Base-by-base conservation (phyloP, 2,797 vertebrate species). In the Epinephelus coioides region DNA sequence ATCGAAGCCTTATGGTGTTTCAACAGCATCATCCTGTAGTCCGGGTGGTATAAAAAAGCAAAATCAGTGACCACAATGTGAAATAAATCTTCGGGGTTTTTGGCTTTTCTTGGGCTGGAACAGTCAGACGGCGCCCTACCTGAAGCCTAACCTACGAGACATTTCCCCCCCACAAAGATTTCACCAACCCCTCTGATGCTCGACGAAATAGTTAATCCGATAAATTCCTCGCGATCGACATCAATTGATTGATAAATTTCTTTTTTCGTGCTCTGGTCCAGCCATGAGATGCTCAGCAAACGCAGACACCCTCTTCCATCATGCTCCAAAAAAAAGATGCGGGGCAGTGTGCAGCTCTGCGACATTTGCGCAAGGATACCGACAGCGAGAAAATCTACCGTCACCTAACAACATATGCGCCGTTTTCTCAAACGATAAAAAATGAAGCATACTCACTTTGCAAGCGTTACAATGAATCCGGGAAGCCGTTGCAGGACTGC, bases 401-500 rank as follows among this genome's bases (percentile, higher is more conserved):
- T 49, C 86, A 30, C 69, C 80, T 34, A 69, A 25, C 46, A 76
- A 81, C 80, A 68, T 7, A 70, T 53, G 62, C 73, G 71, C 55
- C 53, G 27, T 57, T 64, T 44, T 46, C 38, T 23, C 61, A 43
- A 71, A 81, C 78, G 62, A 73, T 62, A 18, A 64, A 6, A 84
- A 85, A 82, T 27, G 21, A 82, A 56, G 19, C 53, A 56, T 88
- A 95, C 95, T 95, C 94, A 96, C 95, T 89, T 83, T 84, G 70
- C 70, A 51, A 82, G 93, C 94, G 91, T 96, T 97, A 98, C 93
- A 94, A 88, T 83, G 95, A 96, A 94, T 95, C 96, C 95, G 90
- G 94, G 85, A 89, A 94, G 95, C 94, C 93, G 96, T 83, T 78
- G 94, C 92, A 85, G 96, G 96, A 96, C 96, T 97, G 97, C 97